These are phyloP conservation scores for Peucedramus taeniatus DNA, from an alignment of 2,113 vertebrate species.

Conservation along the genomic window DNA sequence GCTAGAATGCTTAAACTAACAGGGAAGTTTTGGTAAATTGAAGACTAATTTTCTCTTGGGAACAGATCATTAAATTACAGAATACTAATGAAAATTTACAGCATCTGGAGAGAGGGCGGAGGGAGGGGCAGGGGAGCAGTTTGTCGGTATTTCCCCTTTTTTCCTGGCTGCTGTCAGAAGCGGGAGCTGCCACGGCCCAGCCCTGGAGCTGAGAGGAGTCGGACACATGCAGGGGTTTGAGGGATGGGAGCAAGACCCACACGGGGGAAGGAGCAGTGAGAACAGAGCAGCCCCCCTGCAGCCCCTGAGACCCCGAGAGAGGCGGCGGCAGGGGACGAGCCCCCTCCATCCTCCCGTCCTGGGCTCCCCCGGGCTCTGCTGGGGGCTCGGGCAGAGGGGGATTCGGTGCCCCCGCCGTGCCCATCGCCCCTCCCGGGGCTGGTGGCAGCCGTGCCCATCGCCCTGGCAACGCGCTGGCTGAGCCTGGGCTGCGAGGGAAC, in stretches of 20 bases:
- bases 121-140: neutral
- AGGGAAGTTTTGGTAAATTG: conserved; percentile 26
- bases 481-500: neutral
- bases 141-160: neutral
- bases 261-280: rapidly evolving
- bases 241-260: neutral
- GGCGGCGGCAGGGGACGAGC: rapidly evolving
- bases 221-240: rapidly evolving
- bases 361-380: neutral
- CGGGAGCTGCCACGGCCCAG: rapidly evolving
- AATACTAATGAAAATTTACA: conserved; percentile 27
- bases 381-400: rapidly evolving
- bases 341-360: neutral
- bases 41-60: conserved; percentile 37
- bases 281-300: neutral
- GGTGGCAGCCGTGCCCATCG: conserved; percentile 43
- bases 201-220: rapidly evolving
- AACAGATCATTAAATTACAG: conserved; percentile 53
- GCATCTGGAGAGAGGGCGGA: neutral
- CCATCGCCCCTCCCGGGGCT: neutral
- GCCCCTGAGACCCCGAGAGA: neutral
- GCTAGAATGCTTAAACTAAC: neutral
- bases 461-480: conserved; percentile 68
- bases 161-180: neutral
- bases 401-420: neutral